Percentiles rank a stretch among this genome's conserved stretches.
These are phyloP conservation scores for Hemicentrotus pulcherrimus DNA, from an alignment of 35 echinoderm and acorn worm genomes.

Conservation along the genomic window DNA sequence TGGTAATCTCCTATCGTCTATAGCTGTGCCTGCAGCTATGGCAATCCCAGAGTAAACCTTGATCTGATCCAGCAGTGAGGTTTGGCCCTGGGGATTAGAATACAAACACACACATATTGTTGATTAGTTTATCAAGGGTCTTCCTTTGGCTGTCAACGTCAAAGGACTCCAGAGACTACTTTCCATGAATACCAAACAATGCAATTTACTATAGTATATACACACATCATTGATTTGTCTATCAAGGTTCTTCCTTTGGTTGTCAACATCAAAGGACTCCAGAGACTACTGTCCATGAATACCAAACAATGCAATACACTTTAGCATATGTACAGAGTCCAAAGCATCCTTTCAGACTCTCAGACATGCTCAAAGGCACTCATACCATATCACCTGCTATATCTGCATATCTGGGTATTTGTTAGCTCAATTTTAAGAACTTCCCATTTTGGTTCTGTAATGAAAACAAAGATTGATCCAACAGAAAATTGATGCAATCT, in stretches of 20 bases:
- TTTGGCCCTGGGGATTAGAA: slow-evolving; percentile 61
- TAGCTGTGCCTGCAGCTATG: slow-evolving; percentile 36
- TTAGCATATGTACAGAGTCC: too few species aligned
- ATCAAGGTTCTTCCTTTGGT: not conserved
- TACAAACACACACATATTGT: not conserved
- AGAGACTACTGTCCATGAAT: not conserved
- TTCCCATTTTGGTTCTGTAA: too few species aligned
- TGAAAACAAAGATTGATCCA: too few species aligned
- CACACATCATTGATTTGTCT: not conserved
- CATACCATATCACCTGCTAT: too few species aligned
- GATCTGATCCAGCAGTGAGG: slow-evolving; percentile 81
- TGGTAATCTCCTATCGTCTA: slow-evolving; percentile 22
- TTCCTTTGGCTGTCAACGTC: not conserved
- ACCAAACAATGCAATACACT: not conserved
- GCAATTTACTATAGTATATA: not conserved
- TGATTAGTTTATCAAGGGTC: not conserved
- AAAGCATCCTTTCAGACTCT: too few species aligned
- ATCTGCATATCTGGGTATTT: too few species aligned
- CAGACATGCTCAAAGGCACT: too few species aligned
- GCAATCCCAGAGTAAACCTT: slow-evolving; percentile 61
- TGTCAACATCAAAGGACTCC: not conserved
- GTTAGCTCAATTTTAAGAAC: too few species aligned
- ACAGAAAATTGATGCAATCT: too few species aligned
- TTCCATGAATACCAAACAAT: not conserved
- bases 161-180: not conserved